phyloP scores from a whole-genome alignment of 1,140 invertebrate species.

The Subanguina moxae region DNA sequence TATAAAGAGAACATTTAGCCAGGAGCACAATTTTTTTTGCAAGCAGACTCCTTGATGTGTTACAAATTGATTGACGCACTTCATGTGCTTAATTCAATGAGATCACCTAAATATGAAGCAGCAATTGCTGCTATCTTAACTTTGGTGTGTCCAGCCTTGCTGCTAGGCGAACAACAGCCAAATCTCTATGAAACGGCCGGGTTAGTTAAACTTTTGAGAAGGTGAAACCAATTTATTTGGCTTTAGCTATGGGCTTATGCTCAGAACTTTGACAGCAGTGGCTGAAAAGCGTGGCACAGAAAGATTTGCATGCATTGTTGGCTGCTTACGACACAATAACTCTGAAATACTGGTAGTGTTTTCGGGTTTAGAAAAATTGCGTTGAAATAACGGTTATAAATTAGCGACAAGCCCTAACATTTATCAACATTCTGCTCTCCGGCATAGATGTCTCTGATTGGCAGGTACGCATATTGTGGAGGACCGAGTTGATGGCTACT shows the following conservation, averaged over 20 bases:
- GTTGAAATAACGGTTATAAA: not conserved
- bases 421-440: constrained; percentile 29
- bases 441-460: constrained; percentile 35
- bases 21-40: constrained; percentile 28
- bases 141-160: constrained; percentile 12
- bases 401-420: constrained; percentile 24
- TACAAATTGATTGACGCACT: constrained; percentile 27
- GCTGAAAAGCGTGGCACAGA: constrained; percentile 24
- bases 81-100: constrained; percentile 14
- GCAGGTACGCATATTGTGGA: constrained; percentile 41
- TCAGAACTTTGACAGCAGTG: constrained; percentile 21
- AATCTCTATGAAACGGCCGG: constrained; percentile 8
- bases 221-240: not conserved
- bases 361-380: not conserved
- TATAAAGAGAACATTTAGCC: constrained; percentile 13
- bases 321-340: constrained; percentile 26
- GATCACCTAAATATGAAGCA: constrained; percentile 27
- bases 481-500: constrained; percentile 23
- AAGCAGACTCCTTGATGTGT: constrained; percentile 16
- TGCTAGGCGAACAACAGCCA: constrained; percentile 6
- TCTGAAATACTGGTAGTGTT: constrained; percentile 22
- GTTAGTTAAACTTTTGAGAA: not conserved
- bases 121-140: constrained; percentile 10
- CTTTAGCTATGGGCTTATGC: constrained; percentile 22
- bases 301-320: constrained; percentile 35